Evolutionary conservation across 2,888 invertebrate species (phyloP), one percentile per base, ranked within the genome.

Genomic region (Dione juno): DNA sequence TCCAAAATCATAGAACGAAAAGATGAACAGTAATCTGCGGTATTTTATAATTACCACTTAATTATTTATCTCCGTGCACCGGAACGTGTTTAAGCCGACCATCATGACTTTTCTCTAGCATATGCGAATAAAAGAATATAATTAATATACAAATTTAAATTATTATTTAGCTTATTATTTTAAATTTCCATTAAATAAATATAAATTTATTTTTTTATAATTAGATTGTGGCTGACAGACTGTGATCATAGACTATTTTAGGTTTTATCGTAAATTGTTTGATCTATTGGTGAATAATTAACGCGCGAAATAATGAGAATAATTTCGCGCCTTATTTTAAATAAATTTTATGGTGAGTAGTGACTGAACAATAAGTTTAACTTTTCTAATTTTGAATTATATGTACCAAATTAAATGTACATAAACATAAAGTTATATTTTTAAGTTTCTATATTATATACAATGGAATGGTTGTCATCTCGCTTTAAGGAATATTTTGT

Each of bases 21-120:
- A 48, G 58, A 21, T 40, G 67, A 52, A 37, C 45, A 37, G 59
- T 68, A 68, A 68, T 41, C 63, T 13, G 41, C 82, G 80, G 84
- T 83, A 82, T 86, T 85, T 84, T 84, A 70, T 86, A 87, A 88
- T 89, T 87, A 89, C 77, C 79, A 81, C 83, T 78, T 82, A 88
- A 88, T 88, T 87, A 85, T 82, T 81, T 81, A 77, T 80, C 80
- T 78, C 79, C 87, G 83, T 77, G 77, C 81, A 84, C 84, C 87
- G 87, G 84, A 88, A 88, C 88, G 63, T 41, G 84, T 70, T 66
- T 64, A 73, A 76, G 78, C 77, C 82, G 79, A 78, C 77, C 83
- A 79, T 72, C 75, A 77, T 78, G 76, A 70, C 66, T 19, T 13
- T 16, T 52, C 14, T 50, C 19, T 41, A 7, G 16, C 19, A 37